phyloP scores from a whole-genome alignment of 2,113 vertebrate genomes.

The Limanda limanda region DNA sequence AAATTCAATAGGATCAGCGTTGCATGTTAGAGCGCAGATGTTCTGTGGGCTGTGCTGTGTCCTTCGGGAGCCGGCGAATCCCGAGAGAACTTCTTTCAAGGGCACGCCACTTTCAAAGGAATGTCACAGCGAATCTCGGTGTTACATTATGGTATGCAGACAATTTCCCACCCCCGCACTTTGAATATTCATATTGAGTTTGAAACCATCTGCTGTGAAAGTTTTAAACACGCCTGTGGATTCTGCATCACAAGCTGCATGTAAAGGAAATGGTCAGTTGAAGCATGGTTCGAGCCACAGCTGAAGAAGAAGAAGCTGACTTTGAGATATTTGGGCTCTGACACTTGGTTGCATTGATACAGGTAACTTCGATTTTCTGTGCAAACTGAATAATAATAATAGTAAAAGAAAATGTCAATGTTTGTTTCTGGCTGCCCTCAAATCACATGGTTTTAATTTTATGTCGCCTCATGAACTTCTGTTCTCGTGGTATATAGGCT shows the following conservation, averaged over 20 bases:
- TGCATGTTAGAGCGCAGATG: constrained; percentile 3
- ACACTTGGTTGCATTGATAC: too few species aligned
- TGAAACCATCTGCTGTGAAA: neutral
- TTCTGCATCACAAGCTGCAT: neutral
- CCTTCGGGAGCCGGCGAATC: constrained; percentile 27
- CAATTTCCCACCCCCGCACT: neutral
- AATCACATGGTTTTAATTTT: too few species aligned
- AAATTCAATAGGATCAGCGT: constrained; percentile 47
- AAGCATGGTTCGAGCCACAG: neutral
- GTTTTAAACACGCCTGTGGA: neutral
- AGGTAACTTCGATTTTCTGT: too few species aligned
- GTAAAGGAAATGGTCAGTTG: neutral
- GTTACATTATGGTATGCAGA: neutral
- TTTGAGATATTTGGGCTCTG: too few species aligned
- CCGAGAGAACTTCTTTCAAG: constrained; percentile 34
- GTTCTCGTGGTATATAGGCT: too few species aligned
- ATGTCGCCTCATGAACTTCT: too few species aligned
- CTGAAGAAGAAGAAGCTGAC: too few species aligned
- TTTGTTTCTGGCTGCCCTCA: too few species aligned
- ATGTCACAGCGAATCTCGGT: constrained; percentile 24
- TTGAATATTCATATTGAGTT: constrained; percentile 14
- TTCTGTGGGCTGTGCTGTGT: constrained; percentile 34
- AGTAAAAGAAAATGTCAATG: too few species aligned
- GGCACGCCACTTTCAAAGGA: constrained; percentile 23
- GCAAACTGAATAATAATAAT: too few species aligned